Evolutionary conservation across 2,888 invertebrate species (phyloP).

Genomic region (Euproctis similis): DNA sequence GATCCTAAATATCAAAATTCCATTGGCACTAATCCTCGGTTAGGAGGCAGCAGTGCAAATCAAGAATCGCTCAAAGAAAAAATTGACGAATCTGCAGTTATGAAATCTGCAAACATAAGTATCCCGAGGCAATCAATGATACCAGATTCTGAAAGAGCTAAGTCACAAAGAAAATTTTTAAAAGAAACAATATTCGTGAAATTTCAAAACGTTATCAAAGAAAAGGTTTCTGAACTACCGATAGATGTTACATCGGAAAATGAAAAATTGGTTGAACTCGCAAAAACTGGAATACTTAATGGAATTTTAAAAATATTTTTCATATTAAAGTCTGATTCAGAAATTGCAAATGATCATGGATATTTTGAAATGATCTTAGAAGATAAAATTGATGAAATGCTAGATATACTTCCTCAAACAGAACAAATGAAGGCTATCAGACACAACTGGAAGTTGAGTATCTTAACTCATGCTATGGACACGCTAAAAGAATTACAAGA

Average conservation of each 20-base stretch:
- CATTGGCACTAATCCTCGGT: too few relatives aligned
- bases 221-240: constrained; percentile 34
- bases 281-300: constrained; percentile 31
- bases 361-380: constrained; percentile 39
- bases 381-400: constrained; percentile 37
- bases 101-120: too few relatives aligned
- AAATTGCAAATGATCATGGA: constrained; percentile 31
- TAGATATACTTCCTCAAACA: constrained; percentile 39
- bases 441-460: constrained; percentile 27
- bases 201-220: constrained; percentile 28
- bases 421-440: constrained; percentile 24
- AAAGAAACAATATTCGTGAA: constrained; percentile 22
- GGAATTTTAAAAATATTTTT: constrained; percentile 35
- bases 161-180: background rate
- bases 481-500: constrained; percentile 24
- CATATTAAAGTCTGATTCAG: constrained; percentile 32
- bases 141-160: too few relatives aligned
- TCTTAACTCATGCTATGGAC: constrained; percentile 23
- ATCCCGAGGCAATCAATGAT: too few relatives aligned
- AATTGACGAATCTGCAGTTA: too few relatives aligned
- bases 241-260: constrained; percentile 24
- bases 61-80: too few relatives aligned
- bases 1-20: background rate
- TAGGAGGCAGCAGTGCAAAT: too few relatives aligned
- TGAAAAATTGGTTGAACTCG: constrained; percentile 23